Percentiles rank a stretch among this genome's conserved stretches.
phyloP scores from a whole-genome alignment of 2,113 vertebrate genomes.

The Pollimyrus isidori region DNA sequence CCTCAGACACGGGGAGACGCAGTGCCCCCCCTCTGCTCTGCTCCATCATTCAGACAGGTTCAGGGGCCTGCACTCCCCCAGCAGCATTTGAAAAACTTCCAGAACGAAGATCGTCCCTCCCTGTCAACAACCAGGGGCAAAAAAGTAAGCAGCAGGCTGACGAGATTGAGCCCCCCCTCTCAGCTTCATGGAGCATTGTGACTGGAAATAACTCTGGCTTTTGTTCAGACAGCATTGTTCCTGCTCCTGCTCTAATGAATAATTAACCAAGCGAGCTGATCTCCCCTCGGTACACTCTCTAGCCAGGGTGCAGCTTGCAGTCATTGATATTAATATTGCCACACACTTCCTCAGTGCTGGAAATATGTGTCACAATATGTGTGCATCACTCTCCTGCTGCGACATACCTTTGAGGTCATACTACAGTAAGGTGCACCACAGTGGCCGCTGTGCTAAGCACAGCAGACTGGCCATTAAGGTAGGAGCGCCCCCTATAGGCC shows the following conservation, averaged over 20 bases:
- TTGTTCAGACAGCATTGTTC: conserved; percentile 1
- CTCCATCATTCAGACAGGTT: conserved; percentile 10
- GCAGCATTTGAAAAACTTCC: background rate
- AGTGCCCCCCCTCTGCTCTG: background rate
- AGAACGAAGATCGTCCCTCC: background rate
- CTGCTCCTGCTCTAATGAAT: background rate
- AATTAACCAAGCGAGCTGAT: background rate
- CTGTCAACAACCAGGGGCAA: background rate
- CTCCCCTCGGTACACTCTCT: background rate
- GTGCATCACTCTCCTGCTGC: background rate
- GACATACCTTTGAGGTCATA: background rate
- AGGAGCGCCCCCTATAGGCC: background rate
- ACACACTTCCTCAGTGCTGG: background rate
- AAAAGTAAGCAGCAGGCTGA: background rate
- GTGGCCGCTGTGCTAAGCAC: background rate
- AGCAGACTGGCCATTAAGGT: background rate
- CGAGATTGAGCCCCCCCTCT: background rate
- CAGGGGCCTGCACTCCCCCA: conserved; percentile 7
- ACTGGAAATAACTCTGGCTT: conserved; percentile 2
- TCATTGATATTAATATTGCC: background rate
- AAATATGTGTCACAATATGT: background rate
- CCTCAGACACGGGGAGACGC: background rate
- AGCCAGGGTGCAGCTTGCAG: background rate
- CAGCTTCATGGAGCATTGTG: background rate
- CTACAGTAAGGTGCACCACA: background rate